Evolutionary conservation across 2,113 vertebrate genomes (phyloP), one percentile per base, ranked within the genome.

Genomic region (Crotalus viridis): DNA sequence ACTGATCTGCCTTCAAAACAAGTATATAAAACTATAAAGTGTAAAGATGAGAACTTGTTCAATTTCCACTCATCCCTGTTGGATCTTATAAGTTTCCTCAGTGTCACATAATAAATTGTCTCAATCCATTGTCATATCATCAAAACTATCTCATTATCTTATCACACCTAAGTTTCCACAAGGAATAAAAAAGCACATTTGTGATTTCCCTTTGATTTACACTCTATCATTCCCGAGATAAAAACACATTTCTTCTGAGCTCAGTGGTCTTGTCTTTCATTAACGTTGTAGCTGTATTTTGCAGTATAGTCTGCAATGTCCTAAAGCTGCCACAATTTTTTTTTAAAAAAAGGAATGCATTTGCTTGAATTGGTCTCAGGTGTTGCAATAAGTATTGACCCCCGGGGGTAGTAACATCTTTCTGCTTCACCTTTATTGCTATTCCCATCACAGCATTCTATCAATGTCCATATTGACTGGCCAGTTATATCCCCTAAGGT

Each of bases 371-470:
- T 95, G 93, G 95, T 61, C 94, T n/a, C 96, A 97, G 96, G 95
- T 97, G 96, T 94, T 96, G 94, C 89, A 88, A 92, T 95, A 96
- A 89, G 90, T 96, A 95, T 97, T 96, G 96, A 96, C 94, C 94
- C 0, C 88, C 17, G 93, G 93, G 95, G 94, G 93, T 93, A 95
- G 94, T 96, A 95, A 96, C 96, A 95, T 94, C 94, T 92, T 95
- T 93, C 94, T 96, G 90, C 85, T 95, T 92, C 93, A 92, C 92
- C 74, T 97, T 97, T 97, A 97, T 97, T 97, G 94, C 93, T 96
- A 90, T 28, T 92, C 91, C 95, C 93, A 96, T 96, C 96, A 96
- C 96, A 95, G 17, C 93, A 95, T 94, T 93, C 96, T 96, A 96
- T 95, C 91, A 97, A 95, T 95, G 89, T 94, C 95, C 2, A 94